Evolutionary conservation across 1,140 invertebrate species (phyloP).

Genomic region (Papilio aristodemus): DNA sequence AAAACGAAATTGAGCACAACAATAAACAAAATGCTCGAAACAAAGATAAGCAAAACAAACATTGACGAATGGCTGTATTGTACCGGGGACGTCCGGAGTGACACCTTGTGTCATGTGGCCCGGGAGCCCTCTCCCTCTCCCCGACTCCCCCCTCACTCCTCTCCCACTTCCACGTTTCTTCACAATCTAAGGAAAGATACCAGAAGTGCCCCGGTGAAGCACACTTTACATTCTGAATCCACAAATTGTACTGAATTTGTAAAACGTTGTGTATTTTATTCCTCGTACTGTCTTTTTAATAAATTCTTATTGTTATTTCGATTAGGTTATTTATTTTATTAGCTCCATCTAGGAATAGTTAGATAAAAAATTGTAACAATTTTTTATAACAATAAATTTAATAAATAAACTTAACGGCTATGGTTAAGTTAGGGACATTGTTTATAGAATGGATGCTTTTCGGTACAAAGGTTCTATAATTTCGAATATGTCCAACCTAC

Average conservation of each 20-base stretch:
- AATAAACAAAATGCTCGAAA: constrained; percentile 25
- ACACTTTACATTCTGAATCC: constrained; percentile 30
- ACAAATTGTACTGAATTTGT: constrained; percentile 30
- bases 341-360: too few relatives aligned
- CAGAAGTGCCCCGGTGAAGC: constrained; percentile 32
- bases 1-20: constrained; percentile 24
- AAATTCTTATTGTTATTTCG: background rate
- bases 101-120: constrained; percentile 36
- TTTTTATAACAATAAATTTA: too few relatives aligned
- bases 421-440: too few relatives aligned
- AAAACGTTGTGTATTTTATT: constrained; percentile 24
- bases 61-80: constrained; percentile 44
- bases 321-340: background rate
- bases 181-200: constrained; percentile 33
- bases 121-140: background rate
- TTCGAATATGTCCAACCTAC: too few relatives aligned
- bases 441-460: too few relatives aligned
- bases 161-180: constrained; percentile 7
- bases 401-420: too few relatives aligned
- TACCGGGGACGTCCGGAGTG: constrained; percentile 37
- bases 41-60: constrained; percentile 45
- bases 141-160: background rate
- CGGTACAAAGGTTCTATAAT: too few relatives aligned
- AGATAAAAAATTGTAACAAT: too few relatives aligned
- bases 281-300: background rate